phyloP scores from a whole-genome alignment of 1,140 invertebrate genomes.

The Rhopalosiphum padi region DNA sequence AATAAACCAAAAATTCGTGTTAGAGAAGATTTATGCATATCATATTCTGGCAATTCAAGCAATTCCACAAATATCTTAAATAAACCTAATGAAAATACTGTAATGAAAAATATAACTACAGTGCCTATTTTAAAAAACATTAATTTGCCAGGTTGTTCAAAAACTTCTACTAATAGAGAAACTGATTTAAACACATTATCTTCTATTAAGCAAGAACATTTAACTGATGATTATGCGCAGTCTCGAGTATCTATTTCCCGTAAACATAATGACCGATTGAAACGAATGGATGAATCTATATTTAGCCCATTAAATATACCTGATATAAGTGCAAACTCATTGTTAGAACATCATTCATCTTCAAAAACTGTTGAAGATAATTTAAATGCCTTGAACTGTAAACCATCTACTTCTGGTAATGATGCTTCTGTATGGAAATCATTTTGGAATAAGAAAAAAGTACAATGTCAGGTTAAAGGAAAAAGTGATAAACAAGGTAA shows the following conservation, averaged over 20 bases:
- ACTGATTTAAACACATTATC: neutral
- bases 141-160: neutral
- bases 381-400: neutral
- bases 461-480: neutral
- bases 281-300: constrained; percentile 5
- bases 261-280: neutral
- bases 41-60: neutral
- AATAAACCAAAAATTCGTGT: neutral
- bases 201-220: neutral
- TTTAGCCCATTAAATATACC: constrained; percentile 8
- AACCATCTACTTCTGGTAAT: constrained; percentile 21
- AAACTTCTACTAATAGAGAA: neutral
- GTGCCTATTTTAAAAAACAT: neutral
- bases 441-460: constrained; percentile 40
- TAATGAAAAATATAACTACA: neutral
- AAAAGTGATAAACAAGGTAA: neutral
- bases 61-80: neutral
- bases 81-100: neutral
- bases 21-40: neutral
- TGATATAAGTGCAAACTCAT: neutral
- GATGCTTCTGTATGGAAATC: neutral
- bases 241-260: neutral
- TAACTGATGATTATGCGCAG: neutral
- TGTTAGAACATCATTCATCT: neutral
- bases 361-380: neutral